phyloP scores from a whole-genome alignment of 1,140 invertebrate species.

The Solenopsis invicta region DNA sequence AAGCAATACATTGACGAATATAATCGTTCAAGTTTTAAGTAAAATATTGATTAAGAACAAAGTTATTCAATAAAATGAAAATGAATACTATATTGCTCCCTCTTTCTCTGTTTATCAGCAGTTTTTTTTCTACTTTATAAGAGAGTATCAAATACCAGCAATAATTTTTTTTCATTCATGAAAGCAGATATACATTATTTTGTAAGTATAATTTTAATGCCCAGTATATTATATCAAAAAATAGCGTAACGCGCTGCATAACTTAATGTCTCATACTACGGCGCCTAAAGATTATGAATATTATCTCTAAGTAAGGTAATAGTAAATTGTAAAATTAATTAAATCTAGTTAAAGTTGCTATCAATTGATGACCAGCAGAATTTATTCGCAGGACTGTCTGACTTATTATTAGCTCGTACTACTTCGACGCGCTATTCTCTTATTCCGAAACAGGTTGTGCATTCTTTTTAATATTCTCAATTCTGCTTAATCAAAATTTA shows the following conservation, averaged over 20 bases:
- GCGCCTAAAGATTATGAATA: background rate
- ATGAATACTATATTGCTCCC: no score
- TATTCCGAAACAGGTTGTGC: background rate
- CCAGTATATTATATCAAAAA: no score
- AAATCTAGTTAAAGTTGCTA: background rate
- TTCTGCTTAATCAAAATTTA: background rate
- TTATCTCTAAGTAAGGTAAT: background rate
- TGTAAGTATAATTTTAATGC: background rate
- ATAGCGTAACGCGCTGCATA: background rate
- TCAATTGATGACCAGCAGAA: background rate
- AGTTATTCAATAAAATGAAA: no score
- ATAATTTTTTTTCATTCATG: background rate
- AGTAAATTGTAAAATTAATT: background rate
- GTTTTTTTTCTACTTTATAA: background rate
- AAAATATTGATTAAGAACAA: no score
- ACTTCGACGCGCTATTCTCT: background rate
- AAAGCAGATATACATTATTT: background rate
- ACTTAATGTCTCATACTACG: conserved; percentile 21
- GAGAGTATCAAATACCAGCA: background rate
- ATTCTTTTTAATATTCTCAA: background rate
- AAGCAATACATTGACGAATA: no score
- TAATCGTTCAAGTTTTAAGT: no score
- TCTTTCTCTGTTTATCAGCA: no score
- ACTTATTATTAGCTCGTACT: conserved; percentile 37
- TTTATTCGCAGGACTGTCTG: background rate